Conservation (phyloP, 2,113 vertebrate species). For the Gnathonemus longibarbis region DNA sequence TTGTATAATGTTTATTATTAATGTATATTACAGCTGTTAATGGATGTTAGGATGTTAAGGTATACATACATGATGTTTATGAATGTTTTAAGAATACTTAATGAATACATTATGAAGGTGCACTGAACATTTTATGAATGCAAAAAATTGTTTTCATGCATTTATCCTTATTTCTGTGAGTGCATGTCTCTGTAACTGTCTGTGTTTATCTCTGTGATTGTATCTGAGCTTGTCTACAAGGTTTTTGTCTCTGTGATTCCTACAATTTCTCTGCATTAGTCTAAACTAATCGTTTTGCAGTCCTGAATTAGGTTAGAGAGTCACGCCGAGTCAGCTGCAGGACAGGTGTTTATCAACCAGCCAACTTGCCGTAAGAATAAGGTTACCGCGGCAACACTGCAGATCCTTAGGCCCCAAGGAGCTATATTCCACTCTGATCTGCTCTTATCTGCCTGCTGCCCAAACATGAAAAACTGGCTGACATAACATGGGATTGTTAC, state of each 20-base stretch:
- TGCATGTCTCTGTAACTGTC: background rate
- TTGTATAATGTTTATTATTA: no score
- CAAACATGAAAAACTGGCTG: background rate
- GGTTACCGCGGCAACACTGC: background rate
- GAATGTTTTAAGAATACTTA: no score
- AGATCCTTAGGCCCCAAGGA: background rate
- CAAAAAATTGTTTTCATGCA: no score
- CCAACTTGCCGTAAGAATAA: slow-evolving; percentile 1
- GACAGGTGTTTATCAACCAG: background rate
- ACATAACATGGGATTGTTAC: background rate
- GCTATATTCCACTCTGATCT: background rate
- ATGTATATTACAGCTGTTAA: no score
- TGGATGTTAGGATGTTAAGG: no score
- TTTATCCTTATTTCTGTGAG: background rate
- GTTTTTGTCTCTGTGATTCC: background rate
- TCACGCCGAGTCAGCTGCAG: background rate
- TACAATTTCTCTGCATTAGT: background rate
- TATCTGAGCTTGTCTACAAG: background rate
- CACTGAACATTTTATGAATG: no score
- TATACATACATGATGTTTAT: no score
- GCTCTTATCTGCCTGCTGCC: background rate
- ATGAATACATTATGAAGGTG: no score
- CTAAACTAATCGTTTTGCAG: background rate
- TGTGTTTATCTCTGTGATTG: background rate
- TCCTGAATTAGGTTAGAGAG: background rate